These are phyloP conservation scores for human DNA, from an alignment of 2,113 vertebrate genomes.

Conservation along the genomic window GRCh38 chr1:244476001-244476500, in stretches of 20 bases:
- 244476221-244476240: too few relatives aligned
- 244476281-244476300: too few relatives aligned
- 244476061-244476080: not conserved
- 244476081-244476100: not conserved
- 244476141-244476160: not conserved
- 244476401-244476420: not conserved
- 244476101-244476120: not conserved
- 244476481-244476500: not conserved
- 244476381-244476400: not conserved
- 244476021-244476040: not conserved
- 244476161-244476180: too few relatives aligned
- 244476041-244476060: not conserved
- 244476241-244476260: too few relatives aligned
- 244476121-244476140: not conserved
- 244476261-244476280: too few relatives aligned
- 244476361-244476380: not conserved
- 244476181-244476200: too few relatives aligned
- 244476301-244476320: not conserved
- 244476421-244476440: not conserved
- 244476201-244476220: too few relatives aligned
- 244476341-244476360: not conserved
- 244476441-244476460: not conserved
- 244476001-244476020: conserved; percentile 15
- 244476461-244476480: not conserved
- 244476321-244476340: not conserved